These are phyloP conservation scores for Morbakka virulenta DNA, from an alignment of 30 jellyfish, hydroid and myxozoan genomes.

Conservation along the genomic window DNA sequence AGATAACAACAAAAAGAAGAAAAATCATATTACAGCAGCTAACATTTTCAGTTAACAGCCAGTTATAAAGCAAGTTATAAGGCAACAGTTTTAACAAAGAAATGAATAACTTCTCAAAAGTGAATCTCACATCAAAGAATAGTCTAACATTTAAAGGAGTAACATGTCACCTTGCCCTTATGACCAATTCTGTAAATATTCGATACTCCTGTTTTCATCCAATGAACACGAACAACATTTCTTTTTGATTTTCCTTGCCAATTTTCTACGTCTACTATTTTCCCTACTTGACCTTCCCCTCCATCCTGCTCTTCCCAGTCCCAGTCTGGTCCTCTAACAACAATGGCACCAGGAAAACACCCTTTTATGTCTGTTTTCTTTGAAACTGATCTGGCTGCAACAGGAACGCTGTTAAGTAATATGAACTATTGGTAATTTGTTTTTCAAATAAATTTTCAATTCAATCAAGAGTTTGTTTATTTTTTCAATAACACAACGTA, in stretches of 20 bases:
- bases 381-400: constrained; percentile 38
- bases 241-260: constrained; percentile 56
- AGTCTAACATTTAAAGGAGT: too few relatives aligned
- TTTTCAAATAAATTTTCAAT: too few relatives aligned
- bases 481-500: too few relatives aligned
- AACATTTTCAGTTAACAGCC: too few relatives aligned
- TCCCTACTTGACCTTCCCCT: constrained; percentile 68
- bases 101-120: too few relatives aligned
- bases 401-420: constrained; percentile 5
- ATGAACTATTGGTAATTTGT: too few relatives aligned
- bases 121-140: too few relatives aligned
- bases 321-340: constrained; percentile 65
- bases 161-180: constrained; percentile 51
- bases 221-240: constrained; percentile 61
- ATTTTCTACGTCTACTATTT: constrained; percentile 43
- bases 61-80: too few relatives aligned
- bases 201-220: constrained; percentile 49
- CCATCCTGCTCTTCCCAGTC: constrained; percentile 81
- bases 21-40: too few relatives aligned
- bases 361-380: constrained; percentile 45
- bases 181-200: constrained; percentile 61
- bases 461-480: too few relatives aligned
- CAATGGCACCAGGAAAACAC: constrained; percentile 60
- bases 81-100: too few relatives aligned
- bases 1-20: too few relatives aligned